Evolutionary conservation across 2,113 vertebrate genomes (phyloP).

Genomic region (Pavo muticus): DNA sequence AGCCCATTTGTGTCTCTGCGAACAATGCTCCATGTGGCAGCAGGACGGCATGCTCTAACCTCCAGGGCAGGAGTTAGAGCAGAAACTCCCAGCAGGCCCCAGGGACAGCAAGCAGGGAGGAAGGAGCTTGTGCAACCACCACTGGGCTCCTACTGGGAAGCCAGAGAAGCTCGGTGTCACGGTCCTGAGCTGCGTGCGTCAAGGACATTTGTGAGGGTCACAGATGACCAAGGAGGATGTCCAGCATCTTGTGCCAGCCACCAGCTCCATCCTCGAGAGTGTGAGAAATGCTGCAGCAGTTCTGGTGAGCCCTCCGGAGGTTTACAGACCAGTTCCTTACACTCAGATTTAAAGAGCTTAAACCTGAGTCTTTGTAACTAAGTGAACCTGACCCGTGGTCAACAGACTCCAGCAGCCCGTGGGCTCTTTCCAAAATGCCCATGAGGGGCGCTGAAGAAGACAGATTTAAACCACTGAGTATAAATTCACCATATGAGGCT

Average conservation of each 20-base stretch:
- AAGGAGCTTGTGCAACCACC: background rate
- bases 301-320: background rate
- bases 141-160: background rate
- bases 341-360: conserved; percentile 5
- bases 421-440: background rate
- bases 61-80: background rate
- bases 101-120: background rate
- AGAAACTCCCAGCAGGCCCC: background rate
- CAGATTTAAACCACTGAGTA: background rate
- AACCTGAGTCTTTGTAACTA: background rate
- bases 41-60: background rate
- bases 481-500: background rate
- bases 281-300: background rate
- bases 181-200: fast-evolving
- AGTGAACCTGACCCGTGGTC: background rate
- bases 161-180: background rate
- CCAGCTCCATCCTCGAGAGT: background rate
- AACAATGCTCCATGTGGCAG: background rate
- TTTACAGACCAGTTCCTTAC: background rate
- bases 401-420: background rate
- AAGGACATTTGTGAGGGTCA: background rate
- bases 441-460: background rate
- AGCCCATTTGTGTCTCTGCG: background rate
- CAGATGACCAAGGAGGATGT: background rate
- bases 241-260: fast-evolving